Base-by-base conservation (phyloP, 2,113 vertebrate species). In the Panthera uncia region DNA sequence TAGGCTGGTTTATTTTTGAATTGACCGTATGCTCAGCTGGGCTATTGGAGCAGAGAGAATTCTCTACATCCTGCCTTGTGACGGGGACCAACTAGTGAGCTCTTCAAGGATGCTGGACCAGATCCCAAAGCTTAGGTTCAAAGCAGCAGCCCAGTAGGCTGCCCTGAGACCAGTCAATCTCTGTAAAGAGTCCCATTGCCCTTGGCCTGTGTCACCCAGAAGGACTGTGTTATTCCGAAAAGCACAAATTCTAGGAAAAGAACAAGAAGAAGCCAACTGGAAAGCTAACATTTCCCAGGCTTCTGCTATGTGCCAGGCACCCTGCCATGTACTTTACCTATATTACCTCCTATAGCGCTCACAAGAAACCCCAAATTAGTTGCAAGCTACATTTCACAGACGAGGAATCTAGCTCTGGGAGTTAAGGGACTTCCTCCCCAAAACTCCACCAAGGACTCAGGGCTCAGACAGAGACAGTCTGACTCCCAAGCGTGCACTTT, bases 1-100 rank as follows among this genome's bases (percentile, higher is more conserved):
- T 97, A 97, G 92, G 92, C 33, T 38, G 68, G 41, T 73, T 98
- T 97, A 93, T 87, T 97, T 97, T 92, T 91, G 80, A 91, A 94
- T 23, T 36, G 63, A 81, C 74, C 90, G 66, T 52, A 48, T 41
- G 87, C 27, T 89, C 55, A 78, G 91, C 66, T 48, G 74, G 78
- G 80, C 74, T 66, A 65, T 41, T 23, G 55, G 69, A 82, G 18
- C 85, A 85, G 50, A 38, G 27, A 63, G 57, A 91, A 88, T 89
- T 88, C 73, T 94, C 41, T 78, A 12, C 12, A 91, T 85, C 57
- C 45, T 80, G 41, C 69, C 65, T 97, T 88, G 50, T 61, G 33
- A 55, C 52, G 23, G 45, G 9, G 45, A 55, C 61, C 69, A 81
- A 84, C 45, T 63, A 45, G 83, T 25, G 33, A 65, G 31, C 33